Conservation (phyloP, 2,888 invertebrate genomes). For the Linhomoeus sp. region DNA sequence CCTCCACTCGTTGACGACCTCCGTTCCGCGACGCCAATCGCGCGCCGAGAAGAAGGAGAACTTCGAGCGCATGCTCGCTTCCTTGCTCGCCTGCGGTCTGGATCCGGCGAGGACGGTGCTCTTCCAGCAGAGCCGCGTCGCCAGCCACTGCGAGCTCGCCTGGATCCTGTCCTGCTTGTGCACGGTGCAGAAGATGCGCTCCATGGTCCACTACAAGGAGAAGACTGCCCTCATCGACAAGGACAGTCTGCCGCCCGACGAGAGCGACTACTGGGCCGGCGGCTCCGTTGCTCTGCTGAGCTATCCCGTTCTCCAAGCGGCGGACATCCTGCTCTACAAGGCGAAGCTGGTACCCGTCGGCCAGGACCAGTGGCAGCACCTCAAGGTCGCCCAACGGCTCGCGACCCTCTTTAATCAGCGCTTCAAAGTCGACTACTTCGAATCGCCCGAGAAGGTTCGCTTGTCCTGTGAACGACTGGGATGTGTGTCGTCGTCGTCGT, state of each 20-base stretch:
- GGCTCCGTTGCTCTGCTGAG: slow-evolving; percentile 62
- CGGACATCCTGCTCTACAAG: slow-evolving; percentile 70
- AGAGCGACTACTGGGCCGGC: slow-evolving; percentile 22
- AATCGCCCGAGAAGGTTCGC: slow-evolving; percentile 40
- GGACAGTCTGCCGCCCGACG: too few species aligned
- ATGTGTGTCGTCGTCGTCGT: too few species aligned
- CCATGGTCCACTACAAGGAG: slow-evolving; percentile 67
- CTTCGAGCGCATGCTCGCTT: slow-evolving; percentile 56
- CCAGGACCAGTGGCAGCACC: slow-evolving; percentile 73
- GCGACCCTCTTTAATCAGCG: slow-evolving; percentile 57
- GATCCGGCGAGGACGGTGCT: slow-evolving; percentile 56
- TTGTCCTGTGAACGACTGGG: too few species aligned
- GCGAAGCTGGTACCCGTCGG: slow-evolving; percentile 84
- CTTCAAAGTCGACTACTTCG: slow-evolving; percentile 51
- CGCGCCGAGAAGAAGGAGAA: slow-evolving; percentile 20
- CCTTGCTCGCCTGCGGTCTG: slow-evolving; percentile 69
- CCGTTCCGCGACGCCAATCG: slow-evolving; percentile 8
- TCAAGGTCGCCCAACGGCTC: slow-evolving; percentile 59
- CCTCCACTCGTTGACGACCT: slow-evolving; percentile 20
- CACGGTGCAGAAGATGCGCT: slow-evolving; percentile 55
- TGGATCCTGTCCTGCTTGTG: slow-evolving; percentile 68
- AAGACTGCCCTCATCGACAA: slow-evolving; percentile 10
- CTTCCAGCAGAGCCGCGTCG: slow-evolving; percentile 43
- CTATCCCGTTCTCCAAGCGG: slow-evolving; percentile 71
- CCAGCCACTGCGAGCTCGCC: slow-evolving; percentile 60